Percentiles rank a stretch among this genome's conserved stretches.
phyloP scores from a whole-genome alignment of 2,113 vertebrate species.

The Xiphias gladius region DNA sequence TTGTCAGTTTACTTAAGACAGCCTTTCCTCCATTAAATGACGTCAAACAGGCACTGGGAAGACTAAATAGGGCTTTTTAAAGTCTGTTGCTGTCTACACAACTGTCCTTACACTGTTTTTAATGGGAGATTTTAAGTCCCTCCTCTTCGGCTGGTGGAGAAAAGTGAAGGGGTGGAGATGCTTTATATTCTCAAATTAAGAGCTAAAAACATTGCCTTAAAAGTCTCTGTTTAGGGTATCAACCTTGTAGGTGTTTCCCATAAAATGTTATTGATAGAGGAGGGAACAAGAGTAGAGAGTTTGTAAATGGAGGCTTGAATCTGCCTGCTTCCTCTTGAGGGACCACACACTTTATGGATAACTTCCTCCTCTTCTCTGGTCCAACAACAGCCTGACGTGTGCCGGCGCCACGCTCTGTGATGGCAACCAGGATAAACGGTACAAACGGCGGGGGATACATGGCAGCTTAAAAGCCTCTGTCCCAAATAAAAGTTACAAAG shows the following conservation, averaged over 20 bases:
- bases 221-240: slow-evolving; percentile 80
- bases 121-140: slow-evolving; percentile 69
- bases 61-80: slow-evolving; percentile 78
- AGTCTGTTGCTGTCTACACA: slow-evolving; percentile 65
- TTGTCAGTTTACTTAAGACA: slow-evolving; percentile 80
- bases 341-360: slow-evolving; percentile 73
- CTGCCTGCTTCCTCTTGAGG: slow-evolving; percentile 62
- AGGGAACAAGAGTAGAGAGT: slow-evolving; percentile 51
- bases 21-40: slow-evolving; percentile 78
- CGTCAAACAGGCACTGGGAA: slow-evolving; percentile 75
- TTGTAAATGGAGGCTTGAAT: slow-evolving; percentile 64
- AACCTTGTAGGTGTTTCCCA: slow-evolving; percentile 67
- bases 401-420: slow-evolving; percentile 73
- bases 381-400: slow-evolving; percentile 54
- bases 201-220: slow-evolving; percentile 77
- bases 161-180: slow-evolving; percentile 43
- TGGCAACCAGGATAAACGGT: slow-evolving; percentile 78
- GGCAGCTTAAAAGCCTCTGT: slow-evolving; percentile 79
- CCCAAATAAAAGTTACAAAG: slow-evolving; percentile 73
- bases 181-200: slow-evolving; percentile 72
- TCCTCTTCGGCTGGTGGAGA: slow-evolving; percentile 48
- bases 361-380: slow-evolving; percentile 67
- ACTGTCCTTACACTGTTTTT: slow-evolving; percentile 65
- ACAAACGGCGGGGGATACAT: slow-evolving; percentile 64
- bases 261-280: slow-evolving; percentile 73